Percentiles rank a stretch among this genome's conserved stretches.
phyloP scores from a whole-genome alignment of 2,888 invertebrate genomes.

The Baccha elongata region DNA sequence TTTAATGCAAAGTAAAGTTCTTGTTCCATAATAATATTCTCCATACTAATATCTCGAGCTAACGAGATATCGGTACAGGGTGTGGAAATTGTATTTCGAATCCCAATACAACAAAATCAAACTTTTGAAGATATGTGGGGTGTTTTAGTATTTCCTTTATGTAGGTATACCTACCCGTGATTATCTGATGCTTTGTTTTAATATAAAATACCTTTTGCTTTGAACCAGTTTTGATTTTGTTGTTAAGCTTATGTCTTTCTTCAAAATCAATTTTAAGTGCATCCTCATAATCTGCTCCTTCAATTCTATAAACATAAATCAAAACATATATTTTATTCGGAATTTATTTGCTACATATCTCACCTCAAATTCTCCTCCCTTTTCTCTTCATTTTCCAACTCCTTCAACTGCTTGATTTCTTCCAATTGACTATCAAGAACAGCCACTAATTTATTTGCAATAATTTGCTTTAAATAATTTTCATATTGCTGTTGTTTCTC shows the following conservation, averaged over 20 bases:
- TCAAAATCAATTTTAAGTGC: constrained; percentile 2
- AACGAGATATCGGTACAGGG: too few species aligned
- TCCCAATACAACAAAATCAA: neutral
- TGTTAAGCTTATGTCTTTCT: neutral
- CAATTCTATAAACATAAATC: constrained; percentile 16
- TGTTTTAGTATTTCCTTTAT: too few species aligned
- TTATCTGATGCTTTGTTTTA: too few species aligned
- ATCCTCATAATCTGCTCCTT: constrained; percentile 31
- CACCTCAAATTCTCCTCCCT: constrained; percentile 37
- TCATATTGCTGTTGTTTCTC: constrained; percentile 60
- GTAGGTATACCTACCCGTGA: too few species aligned
- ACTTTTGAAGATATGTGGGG: too few species aligned
- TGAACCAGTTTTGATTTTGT: constrained; percentile 32
- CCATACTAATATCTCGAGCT: too few species aligned
- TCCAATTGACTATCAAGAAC: constrained; percentile 45
- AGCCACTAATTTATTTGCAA: constrained; percentile 19
- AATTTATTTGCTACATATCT: neutral
- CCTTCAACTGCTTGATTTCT: constrained; percentile 26
- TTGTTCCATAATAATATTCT: too few species aligned
- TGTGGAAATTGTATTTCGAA: too few species aligned
- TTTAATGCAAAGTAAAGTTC: too few species aligned
- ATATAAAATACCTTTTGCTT: constrained; percentile 29
- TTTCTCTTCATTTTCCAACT: constrained; percentile 59
- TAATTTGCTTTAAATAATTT: constrained; percentile 45
- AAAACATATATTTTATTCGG: too few species aligned